Evolutionary conservation across 1,140 invertebrate species (phyloP).

Genomic region (Bombus ignitus): DNA sequence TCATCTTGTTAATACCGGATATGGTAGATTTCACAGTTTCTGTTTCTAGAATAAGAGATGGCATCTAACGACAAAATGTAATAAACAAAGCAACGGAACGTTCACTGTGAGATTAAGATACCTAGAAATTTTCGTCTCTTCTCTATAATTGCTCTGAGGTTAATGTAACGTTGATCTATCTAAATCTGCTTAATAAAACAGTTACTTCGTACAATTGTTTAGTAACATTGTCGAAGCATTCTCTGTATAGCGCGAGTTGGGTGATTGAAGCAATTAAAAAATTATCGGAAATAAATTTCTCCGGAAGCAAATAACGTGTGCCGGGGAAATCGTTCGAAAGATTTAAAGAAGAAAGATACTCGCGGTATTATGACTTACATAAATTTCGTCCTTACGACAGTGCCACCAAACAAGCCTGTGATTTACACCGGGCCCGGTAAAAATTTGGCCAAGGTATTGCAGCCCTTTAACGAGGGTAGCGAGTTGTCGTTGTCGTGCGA

Average conservation of each 20-base stretch:
- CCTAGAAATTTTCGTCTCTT: too few species aligned
- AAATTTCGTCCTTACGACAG: constrained; percentile 81
- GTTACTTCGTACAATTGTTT: too few species aligned
- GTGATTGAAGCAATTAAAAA: neutral
- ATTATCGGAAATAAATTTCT: neutral
- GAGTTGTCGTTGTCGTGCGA: constrained; percentile 86
- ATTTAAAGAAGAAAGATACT: neutral
- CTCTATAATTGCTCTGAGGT: too few species aligned
- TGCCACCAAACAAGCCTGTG: constrained; percentile 91
- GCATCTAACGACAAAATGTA: neutral
- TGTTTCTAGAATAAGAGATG: neutral
- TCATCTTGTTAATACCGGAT: neutral
- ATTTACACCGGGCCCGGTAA: constrained; percentile 89
- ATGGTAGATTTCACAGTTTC: neutral
- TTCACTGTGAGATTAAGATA: neutral
- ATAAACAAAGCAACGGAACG: neutral
- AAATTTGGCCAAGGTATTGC: constrained; percentile 87
- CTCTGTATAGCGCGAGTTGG: neutral
- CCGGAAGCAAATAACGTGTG: neutral
- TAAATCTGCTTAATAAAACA: too few species aligned
- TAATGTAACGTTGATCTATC: too few species aligned
- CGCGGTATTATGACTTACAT: neutral
- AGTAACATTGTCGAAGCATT: neutral
- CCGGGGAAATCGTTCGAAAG: neutral
- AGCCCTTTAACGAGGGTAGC: constrained; percentile 90